Percentiles rank a stretch among this genome's conserved stretches.
Evolutionary conservation across 2,888 invertebrate species (phyloP).

Genomic region (Gryllus longicercus): DNA sequence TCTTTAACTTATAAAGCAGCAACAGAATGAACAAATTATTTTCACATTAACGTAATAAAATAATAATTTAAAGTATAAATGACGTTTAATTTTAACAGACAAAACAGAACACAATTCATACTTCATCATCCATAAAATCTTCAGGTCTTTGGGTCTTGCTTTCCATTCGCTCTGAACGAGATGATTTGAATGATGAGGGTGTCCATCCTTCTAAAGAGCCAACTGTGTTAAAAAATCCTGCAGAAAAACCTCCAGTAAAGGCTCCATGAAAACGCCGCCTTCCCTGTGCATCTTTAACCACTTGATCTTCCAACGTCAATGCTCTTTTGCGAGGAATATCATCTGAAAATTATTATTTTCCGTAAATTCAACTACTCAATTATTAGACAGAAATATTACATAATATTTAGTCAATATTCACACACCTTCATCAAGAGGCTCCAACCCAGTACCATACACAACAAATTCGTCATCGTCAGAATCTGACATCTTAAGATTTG

Average conservation of each 20-base stretch:
- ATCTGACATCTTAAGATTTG: conserved; percentile 42
- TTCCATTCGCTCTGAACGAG: conserved; percentile 65
- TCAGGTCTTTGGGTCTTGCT: conserved; percentile 65
- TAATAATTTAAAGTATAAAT: neutral
- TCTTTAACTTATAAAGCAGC: no score
- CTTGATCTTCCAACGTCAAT: conserved; percentile 77
- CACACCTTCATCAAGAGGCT: conserved; percentile 79
- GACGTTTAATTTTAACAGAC: neutral
- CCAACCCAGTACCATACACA: conserved; percentile 76
- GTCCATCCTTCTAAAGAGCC: conserved; percentile 94
- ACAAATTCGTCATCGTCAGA: conserved; percentile 59
- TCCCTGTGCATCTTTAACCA: conserved; percentile 85
- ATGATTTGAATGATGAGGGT: conserved; percentile 87
- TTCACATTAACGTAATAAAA: no score
- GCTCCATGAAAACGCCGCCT: conserved; percentile 94
- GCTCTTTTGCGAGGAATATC: conserved; percentile 77
- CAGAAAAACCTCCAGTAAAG: conserved; percentile 97
- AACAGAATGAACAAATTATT: no score
- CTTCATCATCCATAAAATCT: conserved; percentile 98
- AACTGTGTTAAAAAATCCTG: conserved; percentile 95
- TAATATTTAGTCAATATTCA: conserved; percentile 19
- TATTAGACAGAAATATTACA: conserved; percentile 23
- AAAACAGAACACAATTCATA: conserved; percentile 39
- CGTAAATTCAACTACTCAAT: neutral
- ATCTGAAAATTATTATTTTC: conserved; percentile 54